Evolutionary conservation across 2,113 vertebrate genomes (phyloP), one percentile per base, ranked within the genome.

Genomic region (Syrmaticus mikado): DNA sequence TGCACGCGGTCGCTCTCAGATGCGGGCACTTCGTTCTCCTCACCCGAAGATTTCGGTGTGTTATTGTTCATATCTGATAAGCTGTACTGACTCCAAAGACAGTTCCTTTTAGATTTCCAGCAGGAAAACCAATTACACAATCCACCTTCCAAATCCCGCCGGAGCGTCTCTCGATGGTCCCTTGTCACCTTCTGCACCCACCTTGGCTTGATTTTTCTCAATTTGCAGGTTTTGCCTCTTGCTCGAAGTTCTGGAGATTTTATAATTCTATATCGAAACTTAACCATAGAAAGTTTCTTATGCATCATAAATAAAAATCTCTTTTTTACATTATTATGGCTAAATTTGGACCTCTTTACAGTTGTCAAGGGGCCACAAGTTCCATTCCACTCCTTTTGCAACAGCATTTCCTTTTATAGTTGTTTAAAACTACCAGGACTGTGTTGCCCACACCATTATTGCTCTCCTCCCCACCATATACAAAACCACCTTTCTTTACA

Each of bases 201-300:
- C 95, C 96, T 97, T 45, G 50, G 93, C 81, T 95, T 98, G 92
- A 95, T 91, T 96, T 96, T 98, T 85, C 96, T 97, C 77, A 96
- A 73, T 92, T 95, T 98, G 85, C 94, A 98, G 89, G 92, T 83
- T 95, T 97, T 97, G 93, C 96, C 96, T 97, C 97, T 98, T 85
- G 96, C 92, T 97, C 91, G 95, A 95, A 98, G 95, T 95, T 97
- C 94, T 1, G 95, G 96, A 79, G 95, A 98, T 96, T 97, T 97
- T 86, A 98, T 81, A 85, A 98, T 95, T 96, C 97, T 97, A 91
- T 97, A 96, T 81, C 95, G 84, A 97, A 97, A 97, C 95, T 96
- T 98, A 95, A 98, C 93, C 98, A 97, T 89, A 97, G 97, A 98
- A 95, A 98, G 96, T 96, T 98, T 98, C 90, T 98, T 98, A 97